Base-by-base conservation (phyloP, 2,113 vertebrate species). In the Oryzias melastigma region DNA sequence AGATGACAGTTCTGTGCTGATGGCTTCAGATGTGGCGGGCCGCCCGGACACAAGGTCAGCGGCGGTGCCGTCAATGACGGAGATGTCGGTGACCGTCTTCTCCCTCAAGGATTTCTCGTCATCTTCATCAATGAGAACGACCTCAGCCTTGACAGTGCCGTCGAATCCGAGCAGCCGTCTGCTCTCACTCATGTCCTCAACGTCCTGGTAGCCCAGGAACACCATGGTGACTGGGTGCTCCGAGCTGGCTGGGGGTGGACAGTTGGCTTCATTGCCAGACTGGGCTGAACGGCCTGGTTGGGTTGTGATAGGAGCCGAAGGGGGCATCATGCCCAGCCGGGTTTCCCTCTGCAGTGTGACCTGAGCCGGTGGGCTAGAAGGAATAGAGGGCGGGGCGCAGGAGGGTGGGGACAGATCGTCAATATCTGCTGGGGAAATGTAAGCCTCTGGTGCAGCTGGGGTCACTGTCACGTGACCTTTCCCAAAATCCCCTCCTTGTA, bases 171-270 rank as follows among this genome's bases (percentile, higher is more conserved):
- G 90, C 74, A 97, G 93, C 84, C 93, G 94, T 87, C 95, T 93
- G 0, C 95, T 95, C 83, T 98, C 96, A 44, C 97, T 96, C 72
- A 90, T 92, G 1, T 97, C 95, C 29, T 97, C 93, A 0, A 97
- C 92, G 40, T 92, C 96, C 78, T 98, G 95, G 89, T 98, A 99
- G 63, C 97, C 97, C 83, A 98, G 94, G 90, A 99, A 99, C 88
- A 98, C 95, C 97, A 99, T 98, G 78, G 97, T 98, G 77, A 99
- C 86, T 0, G 97, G 95, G 68, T 97, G 94, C 65, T 97, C 95
- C 1, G 78, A 6, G 5, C 83, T 93, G 57, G 91, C 92, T 54
- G 91, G 88, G 86, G 46, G 82, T 52, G 54, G 35, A 13, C 51
- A 24, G 50, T n/a, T 13, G 22, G 74, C 29, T 52, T 84, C 82